Evolutionary conservation across 2,113 vertebrate species (phyloP).

Genomic region (Odontesthes bonariensis): DNA sequence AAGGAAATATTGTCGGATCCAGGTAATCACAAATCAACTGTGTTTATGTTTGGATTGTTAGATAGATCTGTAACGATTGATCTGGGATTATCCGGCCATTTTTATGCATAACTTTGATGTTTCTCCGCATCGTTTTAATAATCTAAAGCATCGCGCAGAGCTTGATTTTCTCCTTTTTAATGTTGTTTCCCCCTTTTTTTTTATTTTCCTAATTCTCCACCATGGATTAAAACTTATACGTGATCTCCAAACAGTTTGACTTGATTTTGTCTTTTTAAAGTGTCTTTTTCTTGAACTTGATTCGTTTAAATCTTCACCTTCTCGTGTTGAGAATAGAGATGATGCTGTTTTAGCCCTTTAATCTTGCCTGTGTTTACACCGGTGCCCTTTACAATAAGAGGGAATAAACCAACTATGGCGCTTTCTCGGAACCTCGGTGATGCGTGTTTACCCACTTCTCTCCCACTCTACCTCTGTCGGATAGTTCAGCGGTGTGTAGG

Average conservation of each 20-base stretch:
- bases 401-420: conserved; percentile 57
- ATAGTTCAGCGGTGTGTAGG: conserved; percentile 31
- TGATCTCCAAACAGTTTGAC: conserved; percentile 23
- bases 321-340: background rate
- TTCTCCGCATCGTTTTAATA: background rate
- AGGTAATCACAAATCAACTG: conserved; percentile 58
- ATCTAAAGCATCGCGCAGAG: background rate
- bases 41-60: conserved; percentile 23
- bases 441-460: conserved; percentile 27
- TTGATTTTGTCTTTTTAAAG: background rate
- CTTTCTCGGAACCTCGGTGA: conserved; percentile 22
- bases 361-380: conserved; percentile 21
- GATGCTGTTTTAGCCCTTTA: conserved; percentile 5
- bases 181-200: conserved; percentile 31
- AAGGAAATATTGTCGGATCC: conserved; percentile 42
- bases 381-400: conserved; percentile 22
- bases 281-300: background rate
- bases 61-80: background rate
- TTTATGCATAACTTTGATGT: conserved; percentile 43
- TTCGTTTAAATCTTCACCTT: background rate
- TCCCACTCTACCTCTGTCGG: conserved; percentile 9
- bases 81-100: background rate
- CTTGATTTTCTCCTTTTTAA: background rate
- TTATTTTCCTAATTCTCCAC: conserved; percentile 1
- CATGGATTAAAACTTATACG: conserved; percentile 38